A percentile compares a stretch with the other conserved stretches of the same genome.
These are phyloP conservation scores for Amniataba percoides DNA, from an alignment of 2,797 vertebrate species.

Conservation along the genomic window DNA sequence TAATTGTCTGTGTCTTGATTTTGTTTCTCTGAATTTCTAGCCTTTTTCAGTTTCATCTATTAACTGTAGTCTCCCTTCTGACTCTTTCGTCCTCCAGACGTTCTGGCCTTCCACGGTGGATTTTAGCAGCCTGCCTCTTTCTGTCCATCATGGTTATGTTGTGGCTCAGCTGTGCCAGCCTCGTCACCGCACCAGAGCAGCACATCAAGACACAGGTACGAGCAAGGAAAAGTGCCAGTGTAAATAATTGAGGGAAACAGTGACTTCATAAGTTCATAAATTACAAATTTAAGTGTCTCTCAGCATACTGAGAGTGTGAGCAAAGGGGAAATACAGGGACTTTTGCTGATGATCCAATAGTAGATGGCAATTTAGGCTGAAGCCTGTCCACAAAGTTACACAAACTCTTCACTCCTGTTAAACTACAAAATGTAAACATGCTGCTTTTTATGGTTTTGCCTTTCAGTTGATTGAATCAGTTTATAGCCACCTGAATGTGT, in stretches of 20 bases:
- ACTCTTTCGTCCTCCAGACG: conserved; percentile 82
- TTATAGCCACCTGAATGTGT: neutral
- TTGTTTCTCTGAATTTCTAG: neutral
- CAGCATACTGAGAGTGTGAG: neutral
- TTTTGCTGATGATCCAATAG: neutral
- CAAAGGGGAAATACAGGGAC: neutral
- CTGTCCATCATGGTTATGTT: conserved; percentile 97
- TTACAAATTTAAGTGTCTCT: neutral
- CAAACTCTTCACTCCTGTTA: neutral
- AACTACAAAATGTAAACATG: neutral
- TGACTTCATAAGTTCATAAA: neutral
- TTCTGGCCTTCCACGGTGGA: conserved; percentile 96
- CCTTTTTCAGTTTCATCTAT: neutral
- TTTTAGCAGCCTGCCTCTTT: conserved; percentile 95
- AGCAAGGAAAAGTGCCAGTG: neutral
- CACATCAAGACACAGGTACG: conserved; percentile 93
- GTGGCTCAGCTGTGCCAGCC: conserved; percentile 96
- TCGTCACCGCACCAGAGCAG: conserved; percentile 94
- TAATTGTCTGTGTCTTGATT: neutral
- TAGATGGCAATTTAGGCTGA: neutral
- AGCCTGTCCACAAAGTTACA: neutral
- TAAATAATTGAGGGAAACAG: neutral
- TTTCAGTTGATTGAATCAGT: neutral
- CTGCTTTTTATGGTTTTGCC: neutral
- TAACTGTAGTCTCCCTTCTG: neutral